These are phyloP conservation scores for Lapara coniferarum DNA, from an alignment of 2,888 invertebrate species.

Conservation along the genomic window DNA sequence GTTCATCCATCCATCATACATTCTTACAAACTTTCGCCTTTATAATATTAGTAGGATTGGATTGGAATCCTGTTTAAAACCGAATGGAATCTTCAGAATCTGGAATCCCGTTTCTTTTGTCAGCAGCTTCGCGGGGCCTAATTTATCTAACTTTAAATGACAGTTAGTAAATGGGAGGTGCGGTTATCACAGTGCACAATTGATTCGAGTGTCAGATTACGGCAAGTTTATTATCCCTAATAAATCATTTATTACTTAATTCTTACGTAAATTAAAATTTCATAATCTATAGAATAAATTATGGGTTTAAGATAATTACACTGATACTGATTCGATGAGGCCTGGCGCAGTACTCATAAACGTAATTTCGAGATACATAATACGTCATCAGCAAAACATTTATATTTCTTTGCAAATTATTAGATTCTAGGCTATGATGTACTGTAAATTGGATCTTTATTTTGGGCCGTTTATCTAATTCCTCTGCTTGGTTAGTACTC, in stretches of 20 bases:
- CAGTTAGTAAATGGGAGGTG: not conserved
- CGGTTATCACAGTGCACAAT: no score
- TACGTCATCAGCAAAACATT: no score
- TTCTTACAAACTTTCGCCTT: no score
- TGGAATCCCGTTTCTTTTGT: not conserved
- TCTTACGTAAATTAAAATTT: not conserved
- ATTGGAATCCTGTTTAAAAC: not conserved
- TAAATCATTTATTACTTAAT: slow-evolving; percentile 1
- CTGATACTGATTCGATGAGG: not conserved
- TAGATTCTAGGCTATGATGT: no score
- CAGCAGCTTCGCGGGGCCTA: not conserved
- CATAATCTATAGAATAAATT: not conserved
- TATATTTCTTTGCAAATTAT: no score
- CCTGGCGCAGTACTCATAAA: no score
- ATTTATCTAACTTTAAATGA: slow-evolving; percentile 14
- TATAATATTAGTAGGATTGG: no score
- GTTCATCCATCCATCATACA: no score
- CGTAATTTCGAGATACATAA: no score
- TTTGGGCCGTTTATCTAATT: no score
- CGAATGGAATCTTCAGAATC: not conserved
- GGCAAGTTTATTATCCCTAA: slow-evolving; percentile 1
- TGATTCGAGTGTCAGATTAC: slow-evolving; percentile 3
- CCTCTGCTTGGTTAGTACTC: no score
- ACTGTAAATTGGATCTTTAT: no score
- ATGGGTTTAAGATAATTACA: not conserved